Percentiles rank a stretch among this genome's conserved stretches.
Conservation (phyloP, 1,140 invertebrate genomes). For the Thaumatotibia leucotreta region DNA sequence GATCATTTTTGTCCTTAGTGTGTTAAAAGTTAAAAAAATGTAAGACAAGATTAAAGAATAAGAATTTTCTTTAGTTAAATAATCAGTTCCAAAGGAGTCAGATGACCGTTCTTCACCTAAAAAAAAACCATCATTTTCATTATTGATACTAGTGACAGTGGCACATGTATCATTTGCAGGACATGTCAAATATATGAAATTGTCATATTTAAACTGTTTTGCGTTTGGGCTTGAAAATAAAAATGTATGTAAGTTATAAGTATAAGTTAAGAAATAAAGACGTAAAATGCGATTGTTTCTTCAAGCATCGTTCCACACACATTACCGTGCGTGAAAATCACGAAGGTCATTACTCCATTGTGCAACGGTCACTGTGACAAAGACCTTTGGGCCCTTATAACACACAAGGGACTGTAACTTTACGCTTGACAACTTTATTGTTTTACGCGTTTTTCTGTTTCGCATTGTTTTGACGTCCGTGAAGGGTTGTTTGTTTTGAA, state of each 20-base stretch:
- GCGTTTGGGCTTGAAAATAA: too few species aligned
- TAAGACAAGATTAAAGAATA: too few species aligned
- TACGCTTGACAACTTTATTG: background rate
- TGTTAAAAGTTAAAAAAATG: too few species aligned
- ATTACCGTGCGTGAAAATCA: slow-evolving; percentile 1
- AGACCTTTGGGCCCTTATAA: slow-evolving; percentile 3
- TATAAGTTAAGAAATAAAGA: background rate
- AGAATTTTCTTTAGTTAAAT: too few species aligned
- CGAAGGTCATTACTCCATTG: slow-evolving; percentile 7
- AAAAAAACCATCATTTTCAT: too few species aligned
- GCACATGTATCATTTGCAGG: too few species aligned
- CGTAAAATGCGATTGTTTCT: background rate
- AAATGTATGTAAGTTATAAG: background rate
- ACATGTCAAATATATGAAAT: too few species aligned
- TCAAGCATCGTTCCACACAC: background rate
- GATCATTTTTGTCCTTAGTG: too few species aligned
- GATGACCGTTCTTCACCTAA: too few species aligned
- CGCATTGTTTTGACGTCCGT: background rate
- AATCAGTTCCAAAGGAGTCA: too few species aligned
- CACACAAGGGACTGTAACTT: background rate
- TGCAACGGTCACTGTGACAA: slow-evolving; percentile 2
- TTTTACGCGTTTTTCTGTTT: background rate
- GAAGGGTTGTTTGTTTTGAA: background rate
- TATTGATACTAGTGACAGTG: too few species aligned
- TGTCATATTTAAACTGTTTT: too few species aligned